Percentiles rank a stretch among this genome's conserved stretches.
phyloP scores from a whole-genome alignment of 1,140 invertebrate species.

The Plodia interpunctella region DNA sequence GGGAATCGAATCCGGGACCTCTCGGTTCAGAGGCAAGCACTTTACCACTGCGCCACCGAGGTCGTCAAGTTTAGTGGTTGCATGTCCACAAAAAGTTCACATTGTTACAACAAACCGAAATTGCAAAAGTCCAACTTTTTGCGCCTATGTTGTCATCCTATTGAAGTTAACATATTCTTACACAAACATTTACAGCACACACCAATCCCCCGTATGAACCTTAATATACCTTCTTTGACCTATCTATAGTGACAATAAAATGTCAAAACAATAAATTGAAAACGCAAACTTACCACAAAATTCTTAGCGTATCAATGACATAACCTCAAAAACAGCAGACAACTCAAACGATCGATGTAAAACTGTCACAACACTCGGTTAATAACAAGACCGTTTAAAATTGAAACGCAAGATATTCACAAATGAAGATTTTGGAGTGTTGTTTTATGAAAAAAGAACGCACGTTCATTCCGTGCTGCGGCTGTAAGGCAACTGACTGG shows the following conservation, averaged over 20 bases:
- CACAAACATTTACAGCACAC: too few relatives aligned
- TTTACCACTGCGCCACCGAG: too few relatives aligned
- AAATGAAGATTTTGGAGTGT: background rate
- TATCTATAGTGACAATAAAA: background rate
- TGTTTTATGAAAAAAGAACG: background rate
- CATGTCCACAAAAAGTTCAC: background rate
- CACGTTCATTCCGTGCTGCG: background rate
- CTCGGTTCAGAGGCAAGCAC: too few relatives aligned
- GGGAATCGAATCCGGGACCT: too few relatives aligned
- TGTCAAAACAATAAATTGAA: background rate
- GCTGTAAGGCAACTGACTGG: background rate
- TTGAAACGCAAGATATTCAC: too few relatives aligned
- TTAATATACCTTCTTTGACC: too few relatives aligned
- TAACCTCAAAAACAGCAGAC: constrained; percentile 5
- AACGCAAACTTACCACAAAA: background rate
- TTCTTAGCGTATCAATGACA: constrained; percentile 5
- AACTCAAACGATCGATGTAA: background rate
- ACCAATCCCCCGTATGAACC: too few relatives aligned
- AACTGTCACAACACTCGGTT: background rate
- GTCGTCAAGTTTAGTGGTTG: background rate
- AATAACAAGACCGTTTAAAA: too few relatives aligned
- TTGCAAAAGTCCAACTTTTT: too few relatives aligned
- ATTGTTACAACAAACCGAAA: too few relatives aligned
- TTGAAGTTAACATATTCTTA: background rate
- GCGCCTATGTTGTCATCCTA: background rate